Evolutionary conservation across 2,888 invertebrate species (phyloP).

Genomic region (Folsomia candida): DNA sequence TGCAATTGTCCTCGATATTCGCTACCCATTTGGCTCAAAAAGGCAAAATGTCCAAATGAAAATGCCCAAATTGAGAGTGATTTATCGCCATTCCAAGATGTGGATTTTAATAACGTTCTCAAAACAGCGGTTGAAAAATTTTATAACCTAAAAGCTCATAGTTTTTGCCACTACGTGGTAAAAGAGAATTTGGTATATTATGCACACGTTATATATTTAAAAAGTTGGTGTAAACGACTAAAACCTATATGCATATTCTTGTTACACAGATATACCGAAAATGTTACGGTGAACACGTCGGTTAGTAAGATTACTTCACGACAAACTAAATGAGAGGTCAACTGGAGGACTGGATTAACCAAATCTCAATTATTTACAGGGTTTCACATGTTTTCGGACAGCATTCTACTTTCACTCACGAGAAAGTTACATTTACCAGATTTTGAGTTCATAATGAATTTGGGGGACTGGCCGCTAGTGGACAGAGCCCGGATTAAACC

Average conservation of each 20-base stretch:
- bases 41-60: slow-evolving; percentile 60
- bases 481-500: slow-evolving; percentile 53
- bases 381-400: slow-evolving; percentile 93
- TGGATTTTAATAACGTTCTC: slow-evolving; percentile 70
- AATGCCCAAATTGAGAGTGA: slow-evolving; percentile 72
- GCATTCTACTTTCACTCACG: slow-evolving; percentile 74
- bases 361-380: too few species aligned
- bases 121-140: slow-evolving; percentile 67
- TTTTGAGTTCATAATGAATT: slow-evolving; percentile 83
- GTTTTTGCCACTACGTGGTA: slow-evolving; percentile 85
- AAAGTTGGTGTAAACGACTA: too few species aligned
- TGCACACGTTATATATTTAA: too few species aligned
- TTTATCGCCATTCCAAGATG: slow-evolving; percentile 64
- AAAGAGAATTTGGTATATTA: slow-evolving; percentile 63
- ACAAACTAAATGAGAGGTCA: too few species aligned
- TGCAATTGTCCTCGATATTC: slow-evolving; percentile 75
- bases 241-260: slow-evolving; percentile 14
- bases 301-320: too few species aligned
- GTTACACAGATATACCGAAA: slow-evolving; percentile 67
- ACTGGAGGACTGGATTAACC: too few species aligned
- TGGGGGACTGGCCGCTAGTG: slow-evolving; percentile 91
- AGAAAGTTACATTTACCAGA: slow-evolving; percentile 80
- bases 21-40: slow-evolving; percentile 65
- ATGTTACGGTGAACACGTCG: slow-evolving; percentile 91
- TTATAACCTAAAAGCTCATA: slow-evolving; percentile 74